These are phyloP conservation scores for Metopia argyrocephala DNA, from an alignment of 2,888 invertebrate genomes.

Conservation along the genomic window DNA sequence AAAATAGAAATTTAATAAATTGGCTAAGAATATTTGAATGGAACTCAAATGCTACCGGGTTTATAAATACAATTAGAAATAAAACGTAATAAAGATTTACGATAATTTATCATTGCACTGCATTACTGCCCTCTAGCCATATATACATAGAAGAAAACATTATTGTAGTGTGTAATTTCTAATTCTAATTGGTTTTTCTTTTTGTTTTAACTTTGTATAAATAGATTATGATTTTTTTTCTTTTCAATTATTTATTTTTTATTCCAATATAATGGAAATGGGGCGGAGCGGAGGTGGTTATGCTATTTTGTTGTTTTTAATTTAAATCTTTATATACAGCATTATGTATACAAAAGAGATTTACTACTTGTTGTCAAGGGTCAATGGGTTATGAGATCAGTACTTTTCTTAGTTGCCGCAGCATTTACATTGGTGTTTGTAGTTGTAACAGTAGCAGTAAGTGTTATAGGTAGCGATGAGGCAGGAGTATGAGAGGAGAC, in stretches of 20 bases:
- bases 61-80: no score
- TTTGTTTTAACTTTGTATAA: neutral
- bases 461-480: constrained; percentile 56
- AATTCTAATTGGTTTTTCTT: neutral
- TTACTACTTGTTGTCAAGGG: constrained; percentile 63
- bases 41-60: no score
- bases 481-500: constrained; percentile 41
- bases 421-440: constrained; percentile 54
- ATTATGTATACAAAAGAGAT: constrained; percentile 44
- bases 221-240: neutral
- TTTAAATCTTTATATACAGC: neutral
- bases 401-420: constrained; percentile 69
- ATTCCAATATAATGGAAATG: neutral
- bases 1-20: no score
- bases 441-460: constrained; percentile 58
- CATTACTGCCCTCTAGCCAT: no score
- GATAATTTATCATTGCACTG: no score
- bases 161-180: neutral
- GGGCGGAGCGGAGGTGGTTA: neutral
- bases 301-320: neutral
- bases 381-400: constrained; percentile 76
- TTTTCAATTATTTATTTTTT: neutral
- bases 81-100: no score
- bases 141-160: no score
- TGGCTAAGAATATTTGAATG: no score